A percentile compares a stretch with the other conserved stretches of the same genome.
These are phyloP conservation scores for Ophion ellenae DNA, from an alignment of 2,888 invertebrate genomes.

Conservation along the genomic window DNA sequence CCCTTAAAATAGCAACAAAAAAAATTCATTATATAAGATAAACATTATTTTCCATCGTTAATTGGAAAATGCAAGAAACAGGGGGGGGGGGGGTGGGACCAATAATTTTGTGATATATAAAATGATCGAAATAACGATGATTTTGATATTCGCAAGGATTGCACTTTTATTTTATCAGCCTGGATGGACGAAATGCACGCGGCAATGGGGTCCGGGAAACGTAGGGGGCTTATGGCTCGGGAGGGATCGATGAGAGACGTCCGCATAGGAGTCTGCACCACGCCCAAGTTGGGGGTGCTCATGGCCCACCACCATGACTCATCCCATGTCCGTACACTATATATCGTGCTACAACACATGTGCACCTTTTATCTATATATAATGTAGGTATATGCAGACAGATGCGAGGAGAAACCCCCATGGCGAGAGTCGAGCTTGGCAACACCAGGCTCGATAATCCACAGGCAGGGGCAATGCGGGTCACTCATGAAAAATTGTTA, in stretches of 20 bases:
- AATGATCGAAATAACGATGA: conserved; percentile 5
- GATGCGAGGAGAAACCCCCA: conserved; percentile 45
- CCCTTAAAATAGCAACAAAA: too few species aligned
- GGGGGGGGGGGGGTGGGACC: not conserved
- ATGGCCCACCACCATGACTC: conserved; percentile 74
- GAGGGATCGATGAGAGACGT: conserved; percentile 79
- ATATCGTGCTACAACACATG: conserved; percentile 40
- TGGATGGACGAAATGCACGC: conserved; percentile 47
- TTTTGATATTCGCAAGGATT: conserved; percentile 47
- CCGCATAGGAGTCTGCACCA: conserved; percentile 76
- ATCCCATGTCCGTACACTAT: conserved; percentile 72
- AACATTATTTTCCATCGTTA: not conserved
- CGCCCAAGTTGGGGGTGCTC: conserved; percentile 77
- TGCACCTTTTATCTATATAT: conserved; percentile 32
- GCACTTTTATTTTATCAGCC: conserved; percentile 48
- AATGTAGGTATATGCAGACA: conserved; percentile 22
- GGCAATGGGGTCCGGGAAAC: conserved; percentile 63
- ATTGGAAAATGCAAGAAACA: too few species aligned
- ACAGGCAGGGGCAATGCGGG: conserved; percentile 38
- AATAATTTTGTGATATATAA: not conserved
- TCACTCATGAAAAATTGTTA: conserved; percentile 5
- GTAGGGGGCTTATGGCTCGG: conserved; percentile 57
- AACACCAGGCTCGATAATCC: conserved; percentile 25
- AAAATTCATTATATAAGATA: not conserved
- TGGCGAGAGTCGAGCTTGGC: conserved; percentile 57